A percentile compares a stretch with the other conserved stretches of the same genome.
phyloP scores from a whole-genome alignment of 2,888 invertebrate species.

The Hecatera dysodea region DNA sequence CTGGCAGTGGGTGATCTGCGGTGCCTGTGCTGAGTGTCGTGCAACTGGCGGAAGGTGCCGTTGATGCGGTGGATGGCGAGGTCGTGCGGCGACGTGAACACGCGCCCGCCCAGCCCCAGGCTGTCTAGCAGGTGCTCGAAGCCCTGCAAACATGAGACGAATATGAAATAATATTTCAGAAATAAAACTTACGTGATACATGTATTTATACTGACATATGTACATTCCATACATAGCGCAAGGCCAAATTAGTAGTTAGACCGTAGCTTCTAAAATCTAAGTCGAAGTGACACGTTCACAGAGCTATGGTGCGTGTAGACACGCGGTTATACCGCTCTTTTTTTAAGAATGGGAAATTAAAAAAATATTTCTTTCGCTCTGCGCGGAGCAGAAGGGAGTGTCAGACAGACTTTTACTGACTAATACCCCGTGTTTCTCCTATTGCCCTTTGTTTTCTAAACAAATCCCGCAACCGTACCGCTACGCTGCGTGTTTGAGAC shows the following conservation, averaged over 20 bases:
- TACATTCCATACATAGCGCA: no score
- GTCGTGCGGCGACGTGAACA: slow-evolving; percentile 90
- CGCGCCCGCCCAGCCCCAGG: slow-evolving; percentile 92
- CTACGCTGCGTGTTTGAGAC: neutral
- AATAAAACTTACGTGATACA: neutral
- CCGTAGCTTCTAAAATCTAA: neutral
- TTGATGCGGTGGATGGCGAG: slow-evolving; percentile 88
- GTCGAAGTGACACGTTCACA: neutral
- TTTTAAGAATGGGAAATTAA: no score
- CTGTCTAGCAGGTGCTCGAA: slow-evolving; percentile 93
- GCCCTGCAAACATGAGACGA: slow-evolving; percentile 86
- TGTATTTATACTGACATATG: no score
- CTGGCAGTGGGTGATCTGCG: slow-evolving; percentile 77
- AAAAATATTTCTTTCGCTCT: no score
- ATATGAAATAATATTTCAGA: neutral
- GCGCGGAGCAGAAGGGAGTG: no score
- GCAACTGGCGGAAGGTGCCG: slow-evolving; percentile 88
- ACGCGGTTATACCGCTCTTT: no score
- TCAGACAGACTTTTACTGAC: no score
- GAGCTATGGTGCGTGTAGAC: neutral
- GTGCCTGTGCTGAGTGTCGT: slow-evolving; percentile 88
- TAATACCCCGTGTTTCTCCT: no score
- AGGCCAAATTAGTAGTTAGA: neutral
- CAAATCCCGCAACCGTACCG: no score
- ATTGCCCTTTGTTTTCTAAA: no score